Percentiles rank a stretch among this genome's conserved stretches.
Conservation (phyloP, 2,797 vertebrate genomes). For the Pogoniulus pusillus region DNA sequence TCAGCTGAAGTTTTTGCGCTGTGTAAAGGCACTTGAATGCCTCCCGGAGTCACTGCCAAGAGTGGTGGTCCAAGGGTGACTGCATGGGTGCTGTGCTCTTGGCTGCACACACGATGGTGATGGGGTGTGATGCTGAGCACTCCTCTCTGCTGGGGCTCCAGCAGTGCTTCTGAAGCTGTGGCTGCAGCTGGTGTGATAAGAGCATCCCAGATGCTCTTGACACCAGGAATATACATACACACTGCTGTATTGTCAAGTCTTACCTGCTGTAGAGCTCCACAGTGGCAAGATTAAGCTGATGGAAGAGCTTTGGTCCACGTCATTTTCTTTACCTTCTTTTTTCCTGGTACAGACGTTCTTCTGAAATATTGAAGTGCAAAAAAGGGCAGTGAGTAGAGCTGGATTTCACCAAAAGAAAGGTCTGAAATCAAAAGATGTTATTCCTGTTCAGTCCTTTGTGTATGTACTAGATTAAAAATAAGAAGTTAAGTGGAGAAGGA, state of each 20-base stretch:
- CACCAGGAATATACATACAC: not conserved
- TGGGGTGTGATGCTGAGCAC: not conserved
- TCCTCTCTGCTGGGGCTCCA: accelerated
- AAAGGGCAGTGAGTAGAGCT: not conserved
- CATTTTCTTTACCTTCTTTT: not conserved
- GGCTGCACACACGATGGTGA: not conserved
- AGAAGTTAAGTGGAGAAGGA: not conserved
- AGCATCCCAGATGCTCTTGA: not conserved
- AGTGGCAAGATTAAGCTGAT: not conserved
- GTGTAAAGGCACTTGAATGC: not conserved
- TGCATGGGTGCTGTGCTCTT: not conserved
- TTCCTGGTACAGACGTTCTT: not conserved
- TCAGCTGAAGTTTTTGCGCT: not conserved
- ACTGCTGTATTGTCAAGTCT: not conserved
- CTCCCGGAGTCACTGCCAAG: not conserved
- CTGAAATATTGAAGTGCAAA: not conserved
- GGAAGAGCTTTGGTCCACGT: not conserved
- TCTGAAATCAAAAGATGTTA: not conserved
- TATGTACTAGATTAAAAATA: not conserved
- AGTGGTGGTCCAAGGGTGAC: not conserved
- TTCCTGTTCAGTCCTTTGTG: not conserved
- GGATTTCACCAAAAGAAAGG: not conserved
- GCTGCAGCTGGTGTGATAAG: not conserved
- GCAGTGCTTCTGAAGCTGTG: not conserved
- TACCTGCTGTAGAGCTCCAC: not conserved